Percentiles rank a stretch among this genome's conserved stretches.
Evolutionary conservation across 2,113 vertebrate genomes (phyloP).

Genomic region (Sapayoa aenigma): DNA sequence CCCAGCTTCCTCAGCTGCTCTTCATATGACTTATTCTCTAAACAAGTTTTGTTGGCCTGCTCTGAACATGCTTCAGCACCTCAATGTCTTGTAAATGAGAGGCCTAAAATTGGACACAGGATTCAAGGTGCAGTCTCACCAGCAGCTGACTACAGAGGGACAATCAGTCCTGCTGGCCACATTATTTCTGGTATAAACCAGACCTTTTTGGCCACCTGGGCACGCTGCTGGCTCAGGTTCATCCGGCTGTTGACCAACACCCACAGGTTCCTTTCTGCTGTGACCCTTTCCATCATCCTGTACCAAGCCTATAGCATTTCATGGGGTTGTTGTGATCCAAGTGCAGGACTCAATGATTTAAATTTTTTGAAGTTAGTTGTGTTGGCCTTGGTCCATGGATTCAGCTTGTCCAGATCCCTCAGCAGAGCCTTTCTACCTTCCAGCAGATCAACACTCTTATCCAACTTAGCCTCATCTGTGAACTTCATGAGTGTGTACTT

Average conservation of each 20-base stretch:
- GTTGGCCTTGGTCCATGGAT: accelerated
- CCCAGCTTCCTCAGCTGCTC: background rate
- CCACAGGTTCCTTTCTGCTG: background rate
- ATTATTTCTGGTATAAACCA: background rate
- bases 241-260: background rate
- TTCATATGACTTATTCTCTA: background rate
- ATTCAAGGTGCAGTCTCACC: background rate
- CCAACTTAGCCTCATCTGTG: background rate
- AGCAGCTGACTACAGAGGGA: background rate
- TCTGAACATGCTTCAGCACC: background rate
- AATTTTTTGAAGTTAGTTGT: background rate
- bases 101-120: background rate
- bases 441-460: background rate
- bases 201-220: background rate
- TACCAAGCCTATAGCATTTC: background rate
- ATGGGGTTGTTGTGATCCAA: background rate
- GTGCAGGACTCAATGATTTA: background rate
- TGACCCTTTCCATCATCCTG: background rate
- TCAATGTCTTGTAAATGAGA: background rate
- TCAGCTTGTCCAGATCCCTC: background rate
- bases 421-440: background rate
- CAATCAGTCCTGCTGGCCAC: background rate
- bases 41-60: background rate
- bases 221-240: background rate
- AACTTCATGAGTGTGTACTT: background rate